These are phyloP conservation scores for Acholoe squamosa DNA, from an alignment of 2,888 invertebrate genomes.

Conservation along the genomic window DNA sequence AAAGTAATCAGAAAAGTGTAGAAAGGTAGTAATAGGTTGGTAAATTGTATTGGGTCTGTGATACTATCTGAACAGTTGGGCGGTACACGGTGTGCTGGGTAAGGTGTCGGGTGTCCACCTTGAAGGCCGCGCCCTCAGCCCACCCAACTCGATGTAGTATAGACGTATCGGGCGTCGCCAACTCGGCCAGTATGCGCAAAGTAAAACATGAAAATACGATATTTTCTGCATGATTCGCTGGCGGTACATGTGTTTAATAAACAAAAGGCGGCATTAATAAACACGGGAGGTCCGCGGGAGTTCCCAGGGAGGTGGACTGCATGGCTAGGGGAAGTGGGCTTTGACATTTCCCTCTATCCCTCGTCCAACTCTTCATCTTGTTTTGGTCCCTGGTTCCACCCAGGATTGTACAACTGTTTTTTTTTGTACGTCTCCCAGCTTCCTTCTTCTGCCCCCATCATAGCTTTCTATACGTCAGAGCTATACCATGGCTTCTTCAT, in stretches of 20 bases:
- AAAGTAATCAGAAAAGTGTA: not conserved
- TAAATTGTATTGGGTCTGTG: not conserved
- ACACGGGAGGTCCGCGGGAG: not conserved
- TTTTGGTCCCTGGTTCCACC: too few species aligned
- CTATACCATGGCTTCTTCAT: not conserved
- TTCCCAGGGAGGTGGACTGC: not conserved
- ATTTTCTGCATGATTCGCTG: slow-evolving; percentile 60
- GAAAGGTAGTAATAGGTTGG: not conserved
- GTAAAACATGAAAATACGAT: slow-evolving; percentile 59
- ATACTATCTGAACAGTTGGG: slow-evolving; percentile 37
- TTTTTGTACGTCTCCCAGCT: not conserved
- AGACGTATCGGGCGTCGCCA: not conserved
- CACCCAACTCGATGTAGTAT: not conserved
- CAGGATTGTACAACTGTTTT: too few species aligned
- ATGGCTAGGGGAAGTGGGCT: slow-evolving; percentile 19
- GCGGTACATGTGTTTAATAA: slow-evolving; percentile 58
- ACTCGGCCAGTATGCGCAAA: slow-evolving; percentile 32
- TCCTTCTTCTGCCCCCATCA: not conserved
- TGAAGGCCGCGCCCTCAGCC: not conserved
- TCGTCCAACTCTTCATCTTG: too few species aligned
- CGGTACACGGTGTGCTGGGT: not conserved
- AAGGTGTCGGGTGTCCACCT: slow-evolving; percentile 3
- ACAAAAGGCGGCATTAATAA: slow-evolving; percentile 56
- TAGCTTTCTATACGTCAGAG: not conserved
- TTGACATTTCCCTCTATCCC: too few species aligned